Percentiles rank a stretch among this genome's conserved stretches.
Evolutionary conservation across 1,140 invertebrate species (phyloP).

Genomic region (Plutomurus gul): DNA sequence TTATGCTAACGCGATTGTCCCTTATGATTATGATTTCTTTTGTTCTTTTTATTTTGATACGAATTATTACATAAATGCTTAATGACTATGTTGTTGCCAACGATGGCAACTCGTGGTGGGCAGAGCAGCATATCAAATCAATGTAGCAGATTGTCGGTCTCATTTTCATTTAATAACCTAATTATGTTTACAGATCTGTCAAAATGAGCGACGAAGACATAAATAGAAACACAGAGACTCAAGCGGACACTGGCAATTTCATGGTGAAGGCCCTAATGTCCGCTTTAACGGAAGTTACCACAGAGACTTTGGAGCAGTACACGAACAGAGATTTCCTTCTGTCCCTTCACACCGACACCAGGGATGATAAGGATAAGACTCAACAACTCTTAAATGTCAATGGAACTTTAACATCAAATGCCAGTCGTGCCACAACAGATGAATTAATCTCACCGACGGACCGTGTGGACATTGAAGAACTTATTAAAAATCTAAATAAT

Average conservation of each 20-base stretch:
- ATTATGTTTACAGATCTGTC: too few relatives aligned
- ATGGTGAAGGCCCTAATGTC: slow-evolving; percentile 1
- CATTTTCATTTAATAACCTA: too few relatives aligned
- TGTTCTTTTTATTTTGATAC: too few relatives aligned
- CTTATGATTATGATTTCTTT: too few relatives aligned
- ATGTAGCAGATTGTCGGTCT: too few relatives aligned
- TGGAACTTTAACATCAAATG: neutral
- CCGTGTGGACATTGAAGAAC: neutral
- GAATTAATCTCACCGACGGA: neutral
- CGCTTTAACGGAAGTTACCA: neutral
- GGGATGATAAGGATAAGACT: too few relatives aligned
- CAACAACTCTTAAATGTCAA: neutral
- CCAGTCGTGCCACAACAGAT: neutral
- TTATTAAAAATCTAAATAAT: slow-evolving; percentile 1
- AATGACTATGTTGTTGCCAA: too few relatives aligned
- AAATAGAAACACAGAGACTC: neutral
- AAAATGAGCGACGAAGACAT: neutral
- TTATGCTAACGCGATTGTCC: too few relatives aligned
- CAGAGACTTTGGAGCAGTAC: neutral
- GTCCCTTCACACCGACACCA: neutral
- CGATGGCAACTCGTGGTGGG: too few relatives aligned
- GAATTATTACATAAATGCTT: too few relatives aligned
- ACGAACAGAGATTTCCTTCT: neutral
- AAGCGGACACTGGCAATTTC: neutral
- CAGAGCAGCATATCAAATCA: too few relatives aligned